Evolutionary conservation across 2,888 invertebrate species (phyloP).

Genomic region (Andrena chrysosceles): DNA sequence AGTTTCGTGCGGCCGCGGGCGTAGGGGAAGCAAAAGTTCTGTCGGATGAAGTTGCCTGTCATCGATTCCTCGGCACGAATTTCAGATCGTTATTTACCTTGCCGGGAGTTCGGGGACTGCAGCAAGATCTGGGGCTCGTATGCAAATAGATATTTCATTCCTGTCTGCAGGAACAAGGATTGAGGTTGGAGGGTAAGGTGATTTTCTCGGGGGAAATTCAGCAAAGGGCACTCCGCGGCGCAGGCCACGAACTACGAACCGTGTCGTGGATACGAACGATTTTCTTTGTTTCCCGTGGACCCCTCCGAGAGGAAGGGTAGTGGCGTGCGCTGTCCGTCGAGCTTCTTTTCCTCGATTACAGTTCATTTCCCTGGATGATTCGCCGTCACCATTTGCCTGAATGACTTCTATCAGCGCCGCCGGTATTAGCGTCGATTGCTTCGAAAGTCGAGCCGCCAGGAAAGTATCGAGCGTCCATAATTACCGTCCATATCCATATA

Average conservation of each 20-base stretch:
- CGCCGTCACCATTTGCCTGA: slow-evolving; percentile 3
- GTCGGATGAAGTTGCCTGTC: slow-evolving; percentile 14
- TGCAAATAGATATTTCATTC: slow-evolving; percentile 75
- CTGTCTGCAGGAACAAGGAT: slow-evolving; percentile 70
- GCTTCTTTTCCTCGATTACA: slow-evolving; percentile 45
- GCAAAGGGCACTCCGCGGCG: slow-evolving; percentile 62
- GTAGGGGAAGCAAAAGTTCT: neutral
- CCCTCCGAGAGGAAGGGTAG: neutral
- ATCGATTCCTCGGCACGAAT: slow-evolving; percentile 52
- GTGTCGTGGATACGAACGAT: slow-evolving; percentile 61
- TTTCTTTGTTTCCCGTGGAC: slow-evolving; percentile 41
- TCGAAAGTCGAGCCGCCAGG: neutral
- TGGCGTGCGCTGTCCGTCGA: slow-evolving; percentile 19
- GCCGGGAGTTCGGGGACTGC: slow-evolving; percentile 58
- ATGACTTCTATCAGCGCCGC: neutral
- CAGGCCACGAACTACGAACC: slow-evolving; percentile 54
- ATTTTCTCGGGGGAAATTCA: slow-evolving; percentile 75
- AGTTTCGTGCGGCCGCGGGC: neutral
- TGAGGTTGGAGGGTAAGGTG: slow-evolving; percentile 70
- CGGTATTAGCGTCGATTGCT: neutral
- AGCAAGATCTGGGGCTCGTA: slow-evolving; percentile 62
- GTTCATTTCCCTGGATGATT: slow-evolving; percentile 68
- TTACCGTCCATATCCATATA: neutral
- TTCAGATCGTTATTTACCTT: slow-evolving; percentile 68
- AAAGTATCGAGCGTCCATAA: neutral